These are phyloP conservation scores for Zenarchopterus dispar DNA, from an alignment of 2,797 vertebrate genomes.

Conservation along the genomic window DNA sequence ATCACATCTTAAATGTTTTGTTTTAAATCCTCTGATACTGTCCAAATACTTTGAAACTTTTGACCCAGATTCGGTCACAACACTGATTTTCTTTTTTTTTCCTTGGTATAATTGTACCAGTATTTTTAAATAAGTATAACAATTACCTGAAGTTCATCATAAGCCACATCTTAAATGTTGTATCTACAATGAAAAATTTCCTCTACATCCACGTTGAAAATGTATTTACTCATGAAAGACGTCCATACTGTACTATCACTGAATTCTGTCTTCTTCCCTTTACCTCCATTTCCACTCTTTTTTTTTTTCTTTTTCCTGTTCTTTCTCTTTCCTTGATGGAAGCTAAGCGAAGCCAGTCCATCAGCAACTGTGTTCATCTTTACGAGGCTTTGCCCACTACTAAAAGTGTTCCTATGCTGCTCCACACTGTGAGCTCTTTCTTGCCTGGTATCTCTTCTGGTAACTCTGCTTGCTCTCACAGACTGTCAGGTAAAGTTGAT, in stretches of 20 bases:
- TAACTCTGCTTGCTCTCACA: constrained; percentile 96
- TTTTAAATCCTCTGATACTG: no score
- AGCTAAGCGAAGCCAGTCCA: constrained; percentile 99
- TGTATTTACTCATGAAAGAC: constrained; percentile 10
- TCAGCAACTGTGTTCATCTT: constrained; percentile 99
- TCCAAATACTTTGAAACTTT: no score
- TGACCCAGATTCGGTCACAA: no score
- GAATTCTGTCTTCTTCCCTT: constrained; percentile 59
- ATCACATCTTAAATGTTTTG: no score
- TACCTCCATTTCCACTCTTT: constrained; percentile 56
- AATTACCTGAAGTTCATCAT: neutral
- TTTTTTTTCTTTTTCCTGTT: constrained; percentile 60
- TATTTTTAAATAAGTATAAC: no score
- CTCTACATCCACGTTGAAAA: neutral
- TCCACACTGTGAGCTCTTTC: constrained; percentile 98
- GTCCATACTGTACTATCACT: constrained; percentile 39
- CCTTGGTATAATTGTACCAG: neutral
- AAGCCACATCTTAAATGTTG: neutral
- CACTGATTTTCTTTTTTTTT: neutral
- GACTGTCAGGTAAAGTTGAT: constrained; percentile 95
- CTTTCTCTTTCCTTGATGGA: constrained; percentile 83
- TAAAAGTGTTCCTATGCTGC: constrained; percentile 98
- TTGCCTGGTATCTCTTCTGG: constrained; percentile 98
- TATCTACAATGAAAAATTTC: constrained; percentile 5
- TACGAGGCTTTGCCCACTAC: constrained; percentile 96